Base-by-base conservation (phyloP, 1,140 invertebrate species). In the Pygmarrhopalites habei region DNA sequence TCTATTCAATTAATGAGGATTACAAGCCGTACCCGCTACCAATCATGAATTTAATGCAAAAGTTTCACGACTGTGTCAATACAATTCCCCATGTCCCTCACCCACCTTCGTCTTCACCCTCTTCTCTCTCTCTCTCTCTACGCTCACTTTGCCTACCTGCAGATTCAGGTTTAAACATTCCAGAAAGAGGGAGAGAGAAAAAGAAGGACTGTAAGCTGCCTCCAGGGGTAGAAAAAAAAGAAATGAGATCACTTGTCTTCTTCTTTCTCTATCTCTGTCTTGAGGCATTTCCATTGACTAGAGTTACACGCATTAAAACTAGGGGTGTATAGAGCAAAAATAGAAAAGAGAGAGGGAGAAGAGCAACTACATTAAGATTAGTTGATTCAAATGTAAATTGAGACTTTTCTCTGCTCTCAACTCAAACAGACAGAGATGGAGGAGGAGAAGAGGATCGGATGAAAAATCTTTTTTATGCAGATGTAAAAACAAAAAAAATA, bases 41-140 rank as follows among this genome's bases (percentile, higher is more conserved):
- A 56, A 56, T 56, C 53, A 56, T 56, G 53, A 56, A 35, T 56
- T 26, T 56, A 56, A 56, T 56, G 53, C 28, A 41, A 56, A 56
- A 56, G 53, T 56, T 56, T 56, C 53, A 28, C 51, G 5, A 5
- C 14, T 55, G 51, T 55, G 51, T 55, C 51, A 55, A 55, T 55
- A 55, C 29, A 28, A 55, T 55, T 29, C 23, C 21, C 29, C 14
- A n/a, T 35, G 32, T 35, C 32, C 32, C 5, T 7, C 15, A n/a
- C 21, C 19, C 15, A 7, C 19, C 44, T 46, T 19, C 44, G 44
- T 21, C 15, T 46, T 46, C 44, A 25, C 26, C 23, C 26, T 29
- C 26, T 29, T 52, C 49, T 28, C 10, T 26, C 49, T 52, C 28
- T 52, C 23, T 23, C 23, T 49, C 46, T 23, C 23, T 7, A 7